phyloP scores from a whole-genome alignment of 2,888 invertebrate genomes.

The Acrobasis consociella region DNA sequence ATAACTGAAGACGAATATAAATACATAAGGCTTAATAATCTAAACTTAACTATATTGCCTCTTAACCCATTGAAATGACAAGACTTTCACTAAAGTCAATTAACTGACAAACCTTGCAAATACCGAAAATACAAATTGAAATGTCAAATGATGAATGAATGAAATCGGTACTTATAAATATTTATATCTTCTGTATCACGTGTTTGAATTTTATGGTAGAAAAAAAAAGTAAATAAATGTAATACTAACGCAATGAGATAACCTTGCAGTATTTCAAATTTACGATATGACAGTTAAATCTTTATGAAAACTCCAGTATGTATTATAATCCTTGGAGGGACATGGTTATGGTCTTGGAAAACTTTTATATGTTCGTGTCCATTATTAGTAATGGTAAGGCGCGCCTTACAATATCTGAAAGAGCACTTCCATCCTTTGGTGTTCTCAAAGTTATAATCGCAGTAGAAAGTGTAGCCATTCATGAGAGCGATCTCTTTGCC shows the following conservation, averaged over 20 bases:
- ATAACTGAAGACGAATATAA: neutral
- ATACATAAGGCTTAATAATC: neutral
- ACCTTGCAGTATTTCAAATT: too few species aligned
- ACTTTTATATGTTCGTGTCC: neutral
- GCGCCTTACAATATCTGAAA: slow-evolving; percentile 39
- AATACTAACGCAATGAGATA: too few species aligned
- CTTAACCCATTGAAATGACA: neutral
- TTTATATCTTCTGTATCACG: too few species aligned
- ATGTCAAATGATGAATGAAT: too few species aligned
- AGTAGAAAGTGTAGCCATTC: slow-evolving; percentile 12
- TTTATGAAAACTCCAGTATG: neutral
- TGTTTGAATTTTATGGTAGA: too few species aligned
- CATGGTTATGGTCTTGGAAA: neutral
- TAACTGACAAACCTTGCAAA: too few species aligned
- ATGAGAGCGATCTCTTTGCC: neutral
- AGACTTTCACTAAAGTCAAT: too few species aligned
- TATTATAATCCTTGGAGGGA: neutral
- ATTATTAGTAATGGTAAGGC: slow-evolving; percentile 27
- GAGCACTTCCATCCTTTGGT: slow-evolving; percentile 24
- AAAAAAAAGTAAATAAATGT: too few species aligned
- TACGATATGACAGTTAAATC: neutral
- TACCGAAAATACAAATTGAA: too few species aligned
- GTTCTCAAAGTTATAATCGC: neutral
- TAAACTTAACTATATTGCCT: neutral
- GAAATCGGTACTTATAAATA: too few species aligned